A percentile compares a stretch with the other conserved stretches of the same genome.
These are phyloP conservation scores for Fragum whitleyi DNA, from an alignment of 2,888 invertebrate genomes.

Conservation along the genomic window DNA sequence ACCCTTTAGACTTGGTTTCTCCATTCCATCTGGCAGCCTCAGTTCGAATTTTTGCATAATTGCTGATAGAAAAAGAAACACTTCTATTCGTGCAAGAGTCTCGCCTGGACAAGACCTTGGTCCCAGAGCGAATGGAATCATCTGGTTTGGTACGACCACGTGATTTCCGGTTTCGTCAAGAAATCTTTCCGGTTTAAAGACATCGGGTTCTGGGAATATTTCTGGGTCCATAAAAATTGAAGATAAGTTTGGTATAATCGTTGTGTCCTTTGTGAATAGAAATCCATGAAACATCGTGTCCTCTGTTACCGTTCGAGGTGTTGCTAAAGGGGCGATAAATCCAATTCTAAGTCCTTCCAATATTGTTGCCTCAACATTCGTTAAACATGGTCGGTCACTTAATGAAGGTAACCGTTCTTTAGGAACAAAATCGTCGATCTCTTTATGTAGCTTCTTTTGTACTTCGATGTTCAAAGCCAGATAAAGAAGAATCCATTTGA, in stretches of 20 bases:
- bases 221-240: not conserved
- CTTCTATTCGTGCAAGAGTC: not conserved
- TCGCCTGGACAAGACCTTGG: not conserved
- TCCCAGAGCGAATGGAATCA: not conserved
- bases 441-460: not conserved
- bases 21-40: no score
- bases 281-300: slow-evolving; percentile 50
- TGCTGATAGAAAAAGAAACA: not conserved
- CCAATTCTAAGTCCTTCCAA: slow-evolving; percentile 24
- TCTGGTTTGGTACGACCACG: not conserved
- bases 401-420: not conserved
- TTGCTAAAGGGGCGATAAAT: not conserved
- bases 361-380: slow-evolving; percentile 25
- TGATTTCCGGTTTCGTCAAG: not conserved
- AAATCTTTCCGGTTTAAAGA: not conserved
- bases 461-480: not conserved
- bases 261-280: not conserved
- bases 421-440: slow-evolving; percentile 7
- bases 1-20: no score
- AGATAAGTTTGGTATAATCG: not conserved
- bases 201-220: slow-evolving; percentile 53
- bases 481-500: slow-evolving; percentile 26
- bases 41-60: not conserved
- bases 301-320: slow-evolving; percentile 7
- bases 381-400: slow-evolving; percentile 4